Evolutionary conservation across 2,113 vertebrate species (phyloP), one percentile per base, ranked within the genome.

Genomic region (Cygnus buccinator): DNA sequence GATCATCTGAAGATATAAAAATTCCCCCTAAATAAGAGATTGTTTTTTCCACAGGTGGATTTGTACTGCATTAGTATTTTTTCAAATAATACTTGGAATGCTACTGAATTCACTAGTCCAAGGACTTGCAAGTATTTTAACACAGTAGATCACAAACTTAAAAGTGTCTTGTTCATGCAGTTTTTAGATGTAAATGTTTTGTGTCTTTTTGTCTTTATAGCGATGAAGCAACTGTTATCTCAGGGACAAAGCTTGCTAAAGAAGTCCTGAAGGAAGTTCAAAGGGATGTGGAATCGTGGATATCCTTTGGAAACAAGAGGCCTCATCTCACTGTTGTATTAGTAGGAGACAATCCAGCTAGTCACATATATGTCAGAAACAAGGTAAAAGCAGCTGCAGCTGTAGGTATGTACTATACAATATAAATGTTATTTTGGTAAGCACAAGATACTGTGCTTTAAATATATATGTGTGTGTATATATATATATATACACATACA

Each of bases 301-400:
- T 99, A 13, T 98, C 98, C 11, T 95, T 97, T 93, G 99, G 99
- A 55, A 99, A 99, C 97, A 98, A 97, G 96, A 98, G 98, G 94
- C 99, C 99, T 87, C 99, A 99, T 74, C 98, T 99, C 41, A 99
- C 98, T 84, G 99, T 99, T 54, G 87, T 99, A 39, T 91, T 99
- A 72, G 99, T 99, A 43, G 99, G 99, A 25, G 98, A 99, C 74
- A 98, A 99, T 85, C 98, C 98, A 31, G 99, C 99, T 75, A 99
- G 99, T 92, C 98, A 98, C 37, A 98, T 98, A 13, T 99, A 99
- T 21, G 99, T 99, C 63, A 98, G 97, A 94, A 99, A 99, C 97
- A 99, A 99, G 98, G 98, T 99, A 73, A 98, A 97, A 88, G 98
- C 98, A 44, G 99, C 99, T 70, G 98, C 98, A 28, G 95, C 98